Base-by-base conservation (phyloP, 1,140 invertebrate species). In the Eupeodes corollae region DNA sequence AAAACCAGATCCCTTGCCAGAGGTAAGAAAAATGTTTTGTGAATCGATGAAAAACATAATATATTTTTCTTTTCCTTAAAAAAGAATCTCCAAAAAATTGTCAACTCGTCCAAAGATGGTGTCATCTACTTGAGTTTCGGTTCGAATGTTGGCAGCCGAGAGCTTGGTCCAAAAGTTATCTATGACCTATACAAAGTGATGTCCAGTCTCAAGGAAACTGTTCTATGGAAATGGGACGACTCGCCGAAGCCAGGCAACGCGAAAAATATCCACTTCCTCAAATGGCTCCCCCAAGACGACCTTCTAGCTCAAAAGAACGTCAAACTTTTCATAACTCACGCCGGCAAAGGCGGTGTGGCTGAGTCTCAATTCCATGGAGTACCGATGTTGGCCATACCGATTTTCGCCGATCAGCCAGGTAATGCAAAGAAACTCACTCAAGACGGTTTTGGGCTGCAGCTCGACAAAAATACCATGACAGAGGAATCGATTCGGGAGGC, bases 221-320 rank as follows among this genome's bases (percentile, higher is more conserved):
- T 84, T 3, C 52, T 84, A 2, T 83, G 79, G 81, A 85, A 85
- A 60, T 84, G 75, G 69, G 80, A 84, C 55, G 70, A 71, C 6
- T 74, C 78, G 6, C 53, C 63, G 5, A 52, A 80, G 19, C 68
- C 73, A 0, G 63, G 64, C 2, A 72, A 75, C 50, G 71, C 80
- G 0, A 48, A 61, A 0, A 87, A 87, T 69, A 67, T 88, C 0
- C 68, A 77, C 42, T 63, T 81, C 1, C 68, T 63, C 39, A 77
- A 76, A 45, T 87, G 84, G 84, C 61, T 82, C 15, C 83, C 83
- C 0, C 83, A 88, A 56, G 75, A 76, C 34, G 81, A 83, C 50
- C 70, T 86, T 50, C 58, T 85, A 40, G 83, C 75, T 30, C 83
- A 86, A 69, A 70, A 73, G 1, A 84, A 84, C 52, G 69, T 83